Conservation (phyloP, 35 echinoderm and acorn worm genomes). For the Anneissia japonica region DNA sequence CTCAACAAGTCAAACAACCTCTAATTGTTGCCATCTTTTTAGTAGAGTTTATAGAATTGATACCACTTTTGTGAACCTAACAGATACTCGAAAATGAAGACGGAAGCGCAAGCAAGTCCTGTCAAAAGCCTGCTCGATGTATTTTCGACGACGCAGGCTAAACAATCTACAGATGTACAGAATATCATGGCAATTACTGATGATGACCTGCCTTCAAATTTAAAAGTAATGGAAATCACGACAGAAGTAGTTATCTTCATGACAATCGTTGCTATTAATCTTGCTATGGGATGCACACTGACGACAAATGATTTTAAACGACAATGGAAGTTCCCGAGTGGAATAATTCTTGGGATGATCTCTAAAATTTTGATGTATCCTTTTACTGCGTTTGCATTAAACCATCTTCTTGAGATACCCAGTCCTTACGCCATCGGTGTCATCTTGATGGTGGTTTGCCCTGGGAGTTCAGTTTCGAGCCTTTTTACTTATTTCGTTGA, state of each 20-base stretch:
- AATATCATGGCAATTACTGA: too few relatives aligned
- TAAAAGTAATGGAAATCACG: neutral
- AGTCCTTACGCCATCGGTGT: constrained; percentile 37
- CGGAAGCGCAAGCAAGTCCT: too few relatives aligned
- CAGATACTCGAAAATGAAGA: too few relatives aligned
- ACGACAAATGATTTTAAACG: constrained; percentile 15
- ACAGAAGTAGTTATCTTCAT: constrained; percentile 7
- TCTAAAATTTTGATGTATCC: constrained; percentile 7
- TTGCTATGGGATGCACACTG: constrained; percentile 34
- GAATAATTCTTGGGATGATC: constrained; percentile 14
- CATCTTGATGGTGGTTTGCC: constrained; percentile 20
- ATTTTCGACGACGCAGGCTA: too few relatives aligned
- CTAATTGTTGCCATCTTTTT: too few relatives aligned
- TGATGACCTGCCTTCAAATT: neutral
- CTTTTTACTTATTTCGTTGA: constrained; percentile 46
- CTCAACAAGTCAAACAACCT: too few relatives aligned
- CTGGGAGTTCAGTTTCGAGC: constrained; percentile 8
- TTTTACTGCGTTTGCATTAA: neutral
- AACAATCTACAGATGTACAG: neutral
- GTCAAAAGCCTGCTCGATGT: too few relatives aligned
- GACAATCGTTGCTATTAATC: constrained; percentile 12
- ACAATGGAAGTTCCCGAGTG: constrained; percentile 12
- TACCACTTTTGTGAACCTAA: too few relatives aligned
- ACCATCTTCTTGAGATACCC: neutral
- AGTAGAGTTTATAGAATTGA: too few relatives aligned